phyloP scores from a whole-genome alignment of 1,140 invertebrate genomes.

The Formica selysi region DNA sequence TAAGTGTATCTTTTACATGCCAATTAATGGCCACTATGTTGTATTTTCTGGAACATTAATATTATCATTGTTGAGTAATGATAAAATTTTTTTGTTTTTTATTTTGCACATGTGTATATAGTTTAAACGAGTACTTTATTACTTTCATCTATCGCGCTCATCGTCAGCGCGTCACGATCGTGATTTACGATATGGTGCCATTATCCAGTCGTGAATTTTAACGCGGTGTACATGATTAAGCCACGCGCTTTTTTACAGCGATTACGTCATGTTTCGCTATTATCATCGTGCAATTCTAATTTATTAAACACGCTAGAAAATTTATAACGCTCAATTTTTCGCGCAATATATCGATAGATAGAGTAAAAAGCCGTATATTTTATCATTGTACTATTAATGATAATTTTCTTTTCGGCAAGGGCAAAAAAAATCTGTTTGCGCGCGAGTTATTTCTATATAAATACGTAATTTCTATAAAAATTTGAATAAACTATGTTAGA shows the following conservation, averaged over 20 bases:
- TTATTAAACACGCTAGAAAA: slow-evolving; percentile 22
- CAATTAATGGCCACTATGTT: background rate
- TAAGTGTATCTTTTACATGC: background rate
- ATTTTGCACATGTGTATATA: background rate
- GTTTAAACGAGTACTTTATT: slow-evolving; percentile 30
- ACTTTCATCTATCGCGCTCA: slow-evolving; percentile 21
- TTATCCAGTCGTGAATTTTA: slow-evolving; percentile 57
- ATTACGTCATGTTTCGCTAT: slow-evolving; percentile 2
- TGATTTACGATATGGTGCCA: slow-evolving; percentile 54
- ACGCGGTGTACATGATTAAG: slow-evolving; percentile 33
- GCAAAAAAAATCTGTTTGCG: background rate
- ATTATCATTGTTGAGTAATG: slow-evolving; percentile 1
- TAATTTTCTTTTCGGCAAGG: background rate
- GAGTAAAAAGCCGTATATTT: background rate
- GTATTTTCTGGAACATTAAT: background rate
- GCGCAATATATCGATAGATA: background rate
- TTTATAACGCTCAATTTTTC: background rate
- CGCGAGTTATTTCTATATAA: background rate
- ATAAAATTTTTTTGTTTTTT: background rate
- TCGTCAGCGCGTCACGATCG: slow-evolving; percentile 26
- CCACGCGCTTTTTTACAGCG: slow-evolving; percentile 14
- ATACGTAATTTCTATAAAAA: background rate
- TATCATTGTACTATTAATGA: background rate
- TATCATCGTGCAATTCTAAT: slow-evolving; percentile 27
- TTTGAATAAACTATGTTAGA: background rate